These are phyloP conservation scores for Trichonephila clavata DNA, from an alignment of 1,140 invertebrate genomes.

Conservation along the genomic window DNA sequence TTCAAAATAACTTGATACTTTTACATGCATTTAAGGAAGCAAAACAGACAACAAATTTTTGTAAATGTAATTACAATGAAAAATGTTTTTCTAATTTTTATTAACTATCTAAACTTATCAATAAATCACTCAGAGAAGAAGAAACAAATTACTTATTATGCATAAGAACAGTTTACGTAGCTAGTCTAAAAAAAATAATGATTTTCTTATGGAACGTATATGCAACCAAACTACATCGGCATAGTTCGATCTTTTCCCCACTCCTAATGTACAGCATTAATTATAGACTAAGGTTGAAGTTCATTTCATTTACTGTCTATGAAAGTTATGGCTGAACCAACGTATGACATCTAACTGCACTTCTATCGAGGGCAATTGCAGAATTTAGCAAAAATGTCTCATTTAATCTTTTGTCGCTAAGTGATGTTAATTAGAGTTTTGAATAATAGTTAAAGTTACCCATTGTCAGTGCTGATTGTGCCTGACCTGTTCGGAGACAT, in stretches of 20 bases:
- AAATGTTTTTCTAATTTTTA: not conserved
- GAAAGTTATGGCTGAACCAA: no score
- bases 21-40: not conserved
- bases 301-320: no score
- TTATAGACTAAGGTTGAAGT: no score
- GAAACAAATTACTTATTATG: not conserved
- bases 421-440: not conserved
- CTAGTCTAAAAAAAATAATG: not conserved
- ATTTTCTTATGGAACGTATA: not conserved
- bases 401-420: not conserved
- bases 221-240: no score
- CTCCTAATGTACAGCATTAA: no score
- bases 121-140: not conserved
- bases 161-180: not conserved
- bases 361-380: no score
- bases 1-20: not conserved
- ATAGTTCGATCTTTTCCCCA: no score
- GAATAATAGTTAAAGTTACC: not conserved
- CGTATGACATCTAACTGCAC: no score
- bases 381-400: not conserved
- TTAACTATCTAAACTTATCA: not conserved
- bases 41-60: no score
- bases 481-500: no score
- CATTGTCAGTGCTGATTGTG: no score
- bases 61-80: no score